These are phyloP conservation scores for Trissolcus brochymenae DNA, from an alignment of 2,888 invertebrate species.

Conservation along the genomic window DNA sequence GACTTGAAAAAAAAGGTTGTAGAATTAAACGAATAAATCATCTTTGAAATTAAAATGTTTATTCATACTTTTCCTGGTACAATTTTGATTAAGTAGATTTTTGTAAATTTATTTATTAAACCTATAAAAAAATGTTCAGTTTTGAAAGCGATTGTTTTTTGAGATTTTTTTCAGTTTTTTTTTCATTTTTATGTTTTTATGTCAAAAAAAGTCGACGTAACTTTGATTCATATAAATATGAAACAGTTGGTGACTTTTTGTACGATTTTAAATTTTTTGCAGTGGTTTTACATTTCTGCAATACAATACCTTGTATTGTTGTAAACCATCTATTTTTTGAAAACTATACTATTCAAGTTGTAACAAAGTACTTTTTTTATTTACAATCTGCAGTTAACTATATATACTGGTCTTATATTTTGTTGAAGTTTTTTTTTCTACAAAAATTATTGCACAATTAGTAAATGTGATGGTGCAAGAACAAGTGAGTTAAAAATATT, in stretches of 20 bases:
- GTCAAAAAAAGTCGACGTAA: constrained; percentile 9
- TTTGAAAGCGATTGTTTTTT: not conserved
- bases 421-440: not conserved
- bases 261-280: not conserved
- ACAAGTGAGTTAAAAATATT: no score
- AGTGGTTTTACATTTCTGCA: constrained; percentile 20
- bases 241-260: constrained; percentile 63
- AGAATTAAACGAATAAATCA: not conserved
- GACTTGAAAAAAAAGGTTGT: not conserved
- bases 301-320: constrained; percentile 24
- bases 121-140: not conserved
- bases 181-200: constrained; percentile 3
- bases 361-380: constrained; percentile 4
- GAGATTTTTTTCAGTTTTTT: not conserved
- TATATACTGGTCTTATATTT: constrained; percentile 2
- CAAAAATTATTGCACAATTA: not conserved
- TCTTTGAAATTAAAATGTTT: not conserved
- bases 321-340: constrained; percentile 9
- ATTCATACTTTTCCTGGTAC: not conserved
- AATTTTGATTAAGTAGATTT: not conserved
- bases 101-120: no score
- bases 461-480: no score
- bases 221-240: constrained; percentile 60
- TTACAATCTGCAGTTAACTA: not conserved
- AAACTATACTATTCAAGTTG: not conserved